phyloP scores from a whole-genome alignment of 2,797 vertebrate genomes.

The Denticeps clupeoides region DNA sequence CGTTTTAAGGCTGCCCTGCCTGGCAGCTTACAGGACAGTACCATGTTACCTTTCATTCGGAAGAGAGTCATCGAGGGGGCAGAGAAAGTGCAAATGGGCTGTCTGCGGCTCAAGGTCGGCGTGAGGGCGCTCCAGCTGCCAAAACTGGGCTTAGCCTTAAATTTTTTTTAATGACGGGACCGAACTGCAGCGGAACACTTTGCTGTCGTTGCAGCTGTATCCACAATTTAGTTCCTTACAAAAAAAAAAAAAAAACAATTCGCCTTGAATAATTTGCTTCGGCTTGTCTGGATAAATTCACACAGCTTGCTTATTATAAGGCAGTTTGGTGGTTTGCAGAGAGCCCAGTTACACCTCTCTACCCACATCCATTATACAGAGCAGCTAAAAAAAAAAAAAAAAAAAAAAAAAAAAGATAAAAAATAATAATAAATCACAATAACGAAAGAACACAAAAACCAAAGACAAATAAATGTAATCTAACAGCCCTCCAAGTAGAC shows the following conservation, averaged over 20 bases:
- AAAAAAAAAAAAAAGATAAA: slow-evolving; percentile 50
- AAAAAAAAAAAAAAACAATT: slow-evolving; percentile 30
- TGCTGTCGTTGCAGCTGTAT: no score
- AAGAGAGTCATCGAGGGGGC: slow-evolving; percentile 60
- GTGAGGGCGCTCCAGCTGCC: slow-evolving; percentile 44
- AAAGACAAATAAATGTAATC: slow-evolving; percentile 42
- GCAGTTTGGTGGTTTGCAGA: slow-evolving; percentile 77
- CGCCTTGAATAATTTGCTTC: no score
- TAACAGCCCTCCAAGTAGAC: slow-evolving; percentile 91
- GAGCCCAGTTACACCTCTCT: slow-evolving; percentile 72
- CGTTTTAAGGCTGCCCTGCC: slow-evolving; percentile 56
- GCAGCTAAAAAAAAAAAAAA: slow-evolving; percentile 64
- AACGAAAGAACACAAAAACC: slow-evolving; percentile 24
- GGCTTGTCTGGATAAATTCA: slow-evolving; percentile 34
- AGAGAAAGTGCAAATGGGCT: slow-evolving; percentile 66
- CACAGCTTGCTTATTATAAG: slow-evolving; percentile 61
- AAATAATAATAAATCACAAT: slow-evolving; percentile 53
- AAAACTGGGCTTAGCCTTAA: slow-evolving; percentile 47
- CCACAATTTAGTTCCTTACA: slow-evolving; percentile 53
- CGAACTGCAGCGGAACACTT: no score
- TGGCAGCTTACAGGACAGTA: slow-evolving; percentile 65
- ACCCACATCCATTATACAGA: slow-evolving; percentile 62
- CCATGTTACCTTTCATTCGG: slow-evolving; percentile 61
- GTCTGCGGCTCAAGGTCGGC: slow-evolving; percentile 58
- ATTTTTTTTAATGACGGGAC: slow-evolving; percentile 31